Conservation (phyloP, 2,113 vertebrate genomes). For the Platycercus adscitus region DNA sequence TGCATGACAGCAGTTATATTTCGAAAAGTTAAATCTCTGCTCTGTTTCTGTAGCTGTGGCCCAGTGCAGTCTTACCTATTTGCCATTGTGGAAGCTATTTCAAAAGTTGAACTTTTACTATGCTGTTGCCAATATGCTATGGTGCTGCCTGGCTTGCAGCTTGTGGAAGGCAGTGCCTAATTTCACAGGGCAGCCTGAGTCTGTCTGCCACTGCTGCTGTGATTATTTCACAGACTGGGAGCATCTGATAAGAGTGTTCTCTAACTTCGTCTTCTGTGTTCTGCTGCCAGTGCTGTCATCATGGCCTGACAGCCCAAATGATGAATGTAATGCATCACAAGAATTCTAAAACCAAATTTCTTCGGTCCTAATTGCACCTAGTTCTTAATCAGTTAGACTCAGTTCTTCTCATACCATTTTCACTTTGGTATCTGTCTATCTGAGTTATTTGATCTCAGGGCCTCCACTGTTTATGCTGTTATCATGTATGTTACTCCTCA, state of each 20-base stretch:
- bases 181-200: background rate
- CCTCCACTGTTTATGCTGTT: background rate
- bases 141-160: background rate
- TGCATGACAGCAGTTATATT: conserved; percentile 20
- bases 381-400: background rate
- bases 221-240: background rate
- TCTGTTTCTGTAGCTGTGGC: background rate
- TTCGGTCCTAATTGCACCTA: background rate
- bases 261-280: background rate
- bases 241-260: background rate
- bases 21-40: conserved; percentile 6
- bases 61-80: background rate
- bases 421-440: background rate
- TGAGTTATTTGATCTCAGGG: background rate
- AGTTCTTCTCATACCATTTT: background rate
- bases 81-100: background rate
- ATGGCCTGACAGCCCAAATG: background rate
- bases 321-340: background rate
- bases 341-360: background rate
- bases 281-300: background rate
- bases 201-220: background rate
- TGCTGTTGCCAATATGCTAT: fast-evolving
- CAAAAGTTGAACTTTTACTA: background rate
- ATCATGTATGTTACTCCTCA: background rate
- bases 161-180: background rate